Evolutionary conservation across 2,113 vertebrate genomes (phyloP).

Genomic region (Seriola aureovittata): DNA sequence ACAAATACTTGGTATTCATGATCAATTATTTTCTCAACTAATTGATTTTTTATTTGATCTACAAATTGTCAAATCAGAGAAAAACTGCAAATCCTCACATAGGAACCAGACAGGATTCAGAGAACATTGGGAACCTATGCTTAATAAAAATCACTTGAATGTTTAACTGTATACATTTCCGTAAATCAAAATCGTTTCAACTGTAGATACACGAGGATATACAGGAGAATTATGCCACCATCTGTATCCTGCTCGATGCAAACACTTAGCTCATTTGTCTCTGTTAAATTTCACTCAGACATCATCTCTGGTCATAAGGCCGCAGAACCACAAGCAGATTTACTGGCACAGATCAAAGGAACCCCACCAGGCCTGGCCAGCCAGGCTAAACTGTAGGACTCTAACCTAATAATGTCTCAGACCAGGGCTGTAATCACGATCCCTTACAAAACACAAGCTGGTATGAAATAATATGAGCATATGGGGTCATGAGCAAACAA

Average conservation of each 20-base stretch:
- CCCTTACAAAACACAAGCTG: background rate
- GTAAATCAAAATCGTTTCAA: background rate
- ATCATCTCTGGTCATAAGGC: background rate
- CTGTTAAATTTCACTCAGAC: background rate
- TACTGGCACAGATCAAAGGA: slow-evolving; percentile 57
- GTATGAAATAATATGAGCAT: background rate
- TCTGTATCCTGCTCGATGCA: background rate
- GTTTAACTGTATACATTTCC: background rate
- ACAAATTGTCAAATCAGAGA: background rate
- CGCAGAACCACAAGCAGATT: slow-evolving; percentile 41
- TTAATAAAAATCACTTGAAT: background rate
- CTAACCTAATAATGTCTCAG: slow-evolving; percentile 61
- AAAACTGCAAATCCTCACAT: background rate
- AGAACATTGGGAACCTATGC: background rate
- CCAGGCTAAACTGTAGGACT: slow-evolving; percentile 48
- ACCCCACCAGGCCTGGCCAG: slow-evolving; percentile 41
- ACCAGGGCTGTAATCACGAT: slow-evolving; percentile 3
- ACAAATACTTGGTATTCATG: background rate
- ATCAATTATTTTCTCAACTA: background rate
- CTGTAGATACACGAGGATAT: background rate
- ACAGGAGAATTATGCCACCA: background rate
- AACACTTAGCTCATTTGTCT: background rate
- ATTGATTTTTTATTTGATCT: background rate
- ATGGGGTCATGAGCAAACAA: background rate
- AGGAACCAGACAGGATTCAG: background rate